Conservation (phyloP, 30 jellyfish, hydroid and myxozoan genomes). For the Rhopilema esculentum region DNA sequence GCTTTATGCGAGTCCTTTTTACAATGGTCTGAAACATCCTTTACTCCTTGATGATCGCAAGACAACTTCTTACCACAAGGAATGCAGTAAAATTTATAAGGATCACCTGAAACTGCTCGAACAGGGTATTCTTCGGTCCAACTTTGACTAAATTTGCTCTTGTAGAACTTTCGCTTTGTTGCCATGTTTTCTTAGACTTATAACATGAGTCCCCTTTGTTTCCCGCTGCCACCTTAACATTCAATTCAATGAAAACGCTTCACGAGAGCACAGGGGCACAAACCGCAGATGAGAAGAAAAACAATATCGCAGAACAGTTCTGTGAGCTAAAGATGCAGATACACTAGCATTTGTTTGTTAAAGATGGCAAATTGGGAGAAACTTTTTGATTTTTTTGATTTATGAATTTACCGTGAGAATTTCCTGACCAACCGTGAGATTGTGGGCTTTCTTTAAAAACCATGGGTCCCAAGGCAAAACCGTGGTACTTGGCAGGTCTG, state of each 20-base stretch:
- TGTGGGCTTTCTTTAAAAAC: neutral
- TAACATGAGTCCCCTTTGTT: neutral
- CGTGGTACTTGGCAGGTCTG: neutral
- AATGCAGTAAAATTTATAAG: slow-evolving; percentile 53
- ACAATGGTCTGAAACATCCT: slow-evolving; percentile 73
- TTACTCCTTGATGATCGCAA: slow-evolving; percentile 77
- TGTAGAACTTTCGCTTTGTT: neutral
- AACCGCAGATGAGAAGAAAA: neutral
- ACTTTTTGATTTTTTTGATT: too few relatives aligned
- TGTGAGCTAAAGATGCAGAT: too few relatives aligned
- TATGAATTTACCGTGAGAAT: too few relatives aligned
- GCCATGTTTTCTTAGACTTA: neutral
- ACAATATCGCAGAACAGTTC: neutral
- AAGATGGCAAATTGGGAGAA: too few relatives aligned
- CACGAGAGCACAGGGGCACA: too few relatives aligned
- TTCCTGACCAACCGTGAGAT: neutral
- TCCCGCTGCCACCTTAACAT: neutral
- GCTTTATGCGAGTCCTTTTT: slow-evolving; percentile 23
- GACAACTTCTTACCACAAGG: slow-evolving; percentile 56
- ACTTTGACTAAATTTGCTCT: neutral
- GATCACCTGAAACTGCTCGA: slow-evolving; percentile 26
- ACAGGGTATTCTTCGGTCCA: slow-evolving; percentile 63
- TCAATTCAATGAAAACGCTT: too few relatives aligned
- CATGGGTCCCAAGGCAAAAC: neutral
- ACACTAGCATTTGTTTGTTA: too few relatives aligned